Base-by-base conservation (phyloP, 2,113 vertebrate species). In the Istiophorus platypterus region DNA sequence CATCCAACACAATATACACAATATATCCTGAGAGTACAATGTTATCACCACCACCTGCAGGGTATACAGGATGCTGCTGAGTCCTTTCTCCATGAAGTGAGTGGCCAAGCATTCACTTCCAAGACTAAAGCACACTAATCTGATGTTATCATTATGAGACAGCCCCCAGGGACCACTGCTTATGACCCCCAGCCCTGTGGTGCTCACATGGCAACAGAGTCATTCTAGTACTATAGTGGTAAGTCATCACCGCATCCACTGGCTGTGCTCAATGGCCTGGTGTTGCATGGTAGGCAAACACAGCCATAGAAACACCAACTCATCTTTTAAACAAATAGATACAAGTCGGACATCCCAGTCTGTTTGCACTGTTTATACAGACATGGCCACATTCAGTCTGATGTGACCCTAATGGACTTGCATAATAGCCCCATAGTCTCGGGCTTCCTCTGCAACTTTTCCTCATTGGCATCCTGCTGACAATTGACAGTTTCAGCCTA, bases 231-330 rank as follows among this genome's bases (percentile, higher is more conserved):
- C 87, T 81, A 0, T 87, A 63, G 89, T 87, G 88, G 85, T 81
- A 88, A 89, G 89, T 88, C 93, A 88, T 91, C 82, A 95, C 95
- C 95, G 95, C 94, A 90, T 96, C 94, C 91, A 91, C 93, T 94
- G 92, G 96, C 97, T 97, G 98, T 97, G 98, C 97, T 97, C 96
- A 98, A 97, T 97, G 96, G 95, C 92, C 96, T 96, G 96, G 93
- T 95, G 93, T 94, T 93, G 93, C 95, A 96, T 95, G 96, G 96
- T 89, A 66, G 90, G 73, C 88, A 84, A 85, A 88, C 93, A 91
- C 87, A 90, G 87, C 76, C 80, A 65, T 82, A 78, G 70, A 82
- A 88, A 85, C 79, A 65, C 76, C 82, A 77, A 81, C 78, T 93
- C 92, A 89, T 95, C 88, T 81, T 93, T 94, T 92, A 94, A 92